phyloP scores from a whole-genome alignment of 2,888 invertebrate species.

The Theristus sp. region DNA sequence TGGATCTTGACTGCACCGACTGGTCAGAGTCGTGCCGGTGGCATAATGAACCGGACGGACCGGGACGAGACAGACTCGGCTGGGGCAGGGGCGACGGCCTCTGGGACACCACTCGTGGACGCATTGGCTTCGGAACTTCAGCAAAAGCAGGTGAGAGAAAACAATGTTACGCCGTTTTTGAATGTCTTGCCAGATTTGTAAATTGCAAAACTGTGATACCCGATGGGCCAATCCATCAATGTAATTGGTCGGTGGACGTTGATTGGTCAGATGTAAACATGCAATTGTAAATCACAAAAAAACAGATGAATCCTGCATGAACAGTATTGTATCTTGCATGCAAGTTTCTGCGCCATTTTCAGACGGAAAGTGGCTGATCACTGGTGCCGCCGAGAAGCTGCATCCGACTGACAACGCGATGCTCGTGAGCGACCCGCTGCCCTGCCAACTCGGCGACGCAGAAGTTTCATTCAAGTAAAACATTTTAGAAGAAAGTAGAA shows the following conservation, averaged over 20 bases:
- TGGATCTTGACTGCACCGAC: background rate
- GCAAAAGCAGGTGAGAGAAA: background rate
- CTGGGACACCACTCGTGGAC: background rate
- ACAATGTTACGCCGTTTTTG: background rate
- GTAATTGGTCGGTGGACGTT: too few relatives aligned
- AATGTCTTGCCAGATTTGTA: background rate
- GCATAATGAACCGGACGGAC: background rate
- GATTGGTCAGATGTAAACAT: too few relatives aligned
- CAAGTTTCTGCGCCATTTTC: too few relatives aligned
- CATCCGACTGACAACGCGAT: constrained; percentile 14
- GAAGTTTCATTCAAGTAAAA: constrained; percentile 11
- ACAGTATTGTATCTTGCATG: too few relatives aligned
- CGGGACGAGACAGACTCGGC: background rate
- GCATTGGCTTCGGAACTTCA: background rate
- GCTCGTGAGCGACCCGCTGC: constrained; percentile 19
- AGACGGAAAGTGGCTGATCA: constrained; percentile 17
- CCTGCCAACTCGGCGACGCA: constrained; percentile 20
- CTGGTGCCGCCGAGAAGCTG: constrained; percentile 14
- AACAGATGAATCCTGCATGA: too few relatives aligned
- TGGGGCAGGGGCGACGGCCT: background rate
- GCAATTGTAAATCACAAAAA: too few relatives aligned
- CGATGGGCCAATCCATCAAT: too few relatives aligned
- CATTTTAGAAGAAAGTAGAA: too few relatives aligned
- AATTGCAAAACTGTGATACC: too few relatives aligned
- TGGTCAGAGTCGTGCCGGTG: background rate